Base-by-base conservation (phyloP, 1,140 invertebrate species). In the Hyphantria cunea region DNA sequence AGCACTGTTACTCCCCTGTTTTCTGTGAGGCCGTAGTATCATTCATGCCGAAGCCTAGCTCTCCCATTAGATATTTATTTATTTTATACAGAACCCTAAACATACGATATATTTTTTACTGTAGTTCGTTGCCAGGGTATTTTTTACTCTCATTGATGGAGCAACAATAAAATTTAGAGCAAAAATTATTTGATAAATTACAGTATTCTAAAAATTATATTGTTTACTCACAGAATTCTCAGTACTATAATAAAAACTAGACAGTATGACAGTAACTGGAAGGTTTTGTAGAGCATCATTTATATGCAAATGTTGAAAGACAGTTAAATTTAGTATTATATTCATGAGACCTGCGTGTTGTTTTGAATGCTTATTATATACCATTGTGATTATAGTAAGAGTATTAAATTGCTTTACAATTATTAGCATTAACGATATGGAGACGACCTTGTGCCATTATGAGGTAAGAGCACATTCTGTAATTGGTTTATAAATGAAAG, bases 131-230 rank as follows among this genome's bases (percentile, higher is more conserved):
- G 68, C 48, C 53, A 66, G 76, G 66, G 75, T 68, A 70, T 75
- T 68, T 56, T 56, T 45, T 45, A 12, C 25, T 13, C 39, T 56
- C 44, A 33, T 37, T 48, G 54, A n/a, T 47, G 25, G 33, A 7
- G 54, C 32, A 44, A 56, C 70, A 76, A 80, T 82, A 80, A 82
- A 82, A 82, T 82, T 75, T 75, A 71, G 78, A 74, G 76, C 70
- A 71, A 66, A 63, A 70, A 56, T 56, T 56, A 56, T 56, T 56
- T 47, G 31, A 37, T 56, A 37, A 56, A 56, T 47, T 47, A 56
- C 48, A 33, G 10, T 14, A 17, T 10, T 48, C 54, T 7, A 10
- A 33, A 15, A 48, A 31, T 13, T 44, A 39, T 58, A 49, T 10
- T 47, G 55, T 58, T 45, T 58, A 58, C 14, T 49, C 32, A 37